Evolutionary conservation across 92 coral and sea anemone genomes (phyloP).

Genomic region (Epizoanthus scotinus): DNA sequence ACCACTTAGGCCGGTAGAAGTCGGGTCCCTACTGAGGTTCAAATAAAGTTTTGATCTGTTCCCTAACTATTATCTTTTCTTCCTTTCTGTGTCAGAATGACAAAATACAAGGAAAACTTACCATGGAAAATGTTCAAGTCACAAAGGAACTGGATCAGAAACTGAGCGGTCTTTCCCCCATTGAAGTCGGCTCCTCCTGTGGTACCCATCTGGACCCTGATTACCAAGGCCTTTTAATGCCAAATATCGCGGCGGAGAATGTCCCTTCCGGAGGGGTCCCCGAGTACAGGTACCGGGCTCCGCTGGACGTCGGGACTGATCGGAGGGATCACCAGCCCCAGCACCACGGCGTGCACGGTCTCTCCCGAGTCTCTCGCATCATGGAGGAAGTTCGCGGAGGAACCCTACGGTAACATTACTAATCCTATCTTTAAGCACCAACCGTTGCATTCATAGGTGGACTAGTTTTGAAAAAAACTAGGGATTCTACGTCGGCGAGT

Average conservation of each 20-base stretch:
- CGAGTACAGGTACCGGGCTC: constrained; percentile 9
- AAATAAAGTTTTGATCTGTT: no score
- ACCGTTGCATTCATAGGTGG: no score
- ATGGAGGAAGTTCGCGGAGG: constrained; percentile 46
- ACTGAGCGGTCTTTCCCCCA: constrained; percentile 36
- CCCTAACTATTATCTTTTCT: neutral
- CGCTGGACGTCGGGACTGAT: constrained; percentile 12
- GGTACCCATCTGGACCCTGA: constrained; percentile 14
- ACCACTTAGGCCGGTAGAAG: no score
- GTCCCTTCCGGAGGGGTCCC: constrained; percentile 39
- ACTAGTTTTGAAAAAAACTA: no score
- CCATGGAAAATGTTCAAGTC: constrained; percentile 26
- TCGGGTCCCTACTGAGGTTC: no score
- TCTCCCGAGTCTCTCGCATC: constrained; percentile 40
- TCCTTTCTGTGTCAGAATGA: neutral
- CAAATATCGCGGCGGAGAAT: constrained; percentile 1
- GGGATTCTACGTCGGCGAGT: no score
- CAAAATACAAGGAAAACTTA: constrained; percentile 9
- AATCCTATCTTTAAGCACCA: neutral
- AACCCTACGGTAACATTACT: constrained; percentile 25
- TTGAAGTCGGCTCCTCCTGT: constrained; percentile 18
- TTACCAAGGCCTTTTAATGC: constrained; percentile 25
- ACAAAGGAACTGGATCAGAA: constrained; percentile 30
- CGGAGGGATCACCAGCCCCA: constrained; percentile 23
- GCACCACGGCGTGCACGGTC: constrained; percentile 33